Base-by-base conservation (phyloP, 2,888 invertebrate genomes). In the Amphiduros pacificus region DNA sequence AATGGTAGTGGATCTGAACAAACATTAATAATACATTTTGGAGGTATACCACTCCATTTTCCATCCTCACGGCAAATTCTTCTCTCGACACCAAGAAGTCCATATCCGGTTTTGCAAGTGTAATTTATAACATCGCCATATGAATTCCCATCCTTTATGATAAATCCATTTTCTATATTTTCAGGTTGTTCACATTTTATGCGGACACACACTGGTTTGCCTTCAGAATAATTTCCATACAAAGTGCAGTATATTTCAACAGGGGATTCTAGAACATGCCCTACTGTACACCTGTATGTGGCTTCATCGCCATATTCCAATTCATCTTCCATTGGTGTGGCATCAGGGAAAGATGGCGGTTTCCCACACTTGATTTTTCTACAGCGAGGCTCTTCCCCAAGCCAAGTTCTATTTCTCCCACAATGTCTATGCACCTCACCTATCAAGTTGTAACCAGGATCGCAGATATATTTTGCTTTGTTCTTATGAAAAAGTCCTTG, bases 101-200 rank as follows among this genome's bases (percentile, higher is more conserved):
- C 91, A 83, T 90, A 94, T 0, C 93, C 94, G 57, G 91, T 89
- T 22, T 93, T 91, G 81, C 97, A 97, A 4, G 89, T 88, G 82
- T 94, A 96, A 32, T 88, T 88, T 0, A 93, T 91, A 63, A 89
- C 89, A 70, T 91, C 91, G 0, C 92, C 91, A 78, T 53, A 59
- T 2, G 48, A 40, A n/a, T 50, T 28, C 32, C 31, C 53, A 3
- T 28, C 17, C n/a, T 29, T 31, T 5, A 63, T 24, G 20, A 63
- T 55, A 11, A 55, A 49, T 2, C 61, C 63, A 24, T 61, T 50
- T 32, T n/a, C 41, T 24, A 65, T 57, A 17, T 55, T 41, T 22
- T 60, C 49, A 1, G 63, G 63, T 11, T 44, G 55, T 14, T 51
- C 50, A 54, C 65, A 65, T 17, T 59, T 41, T 17, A 56, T 48